Base-by-base conservation (phyloP, 2,797 vertebrate genomes). In the Scolopax bukidnonensis region DNA sequence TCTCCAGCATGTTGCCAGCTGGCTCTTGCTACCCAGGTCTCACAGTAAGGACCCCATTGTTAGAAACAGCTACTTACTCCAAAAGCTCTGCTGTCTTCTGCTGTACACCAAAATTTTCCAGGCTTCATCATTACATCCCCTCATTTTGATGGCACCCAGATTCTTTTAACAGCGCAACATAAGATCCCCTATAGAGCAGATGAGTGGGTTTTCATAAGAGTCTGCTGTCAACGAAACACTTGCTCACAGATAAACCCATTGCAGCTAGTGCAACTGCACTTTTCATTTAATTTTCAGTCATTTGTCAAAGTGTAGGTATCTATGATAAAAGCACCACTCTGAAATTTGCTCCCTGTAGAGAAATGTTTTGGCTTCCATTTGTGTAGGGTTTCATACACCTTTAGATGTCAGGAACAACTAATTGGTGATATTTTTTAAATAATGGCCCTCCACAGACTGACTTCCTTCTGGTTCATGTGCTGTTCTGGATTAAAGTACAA, bases 381-480 rank as follows among this genome's bases (percentile, higher is more conserved):
- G 6, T 21, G 12, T 33, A 65, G 45, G 48, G 30, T 69, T 91
- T 94, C 2, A 1, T 89, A 30, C 3, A 4, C 23, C 69, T 85
- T 41, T 43, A 25, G 2, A 57, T 74, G 36, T 63, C 57, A 71
- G 57, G 38, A 94, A n/a, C 59, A 87, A 83, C n/a, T 85, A 63
- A 76, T 40, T 32, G 18, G 38, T 76, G 73, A 32, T 93, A 53
- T 47, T 77, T 93, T 79, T 40, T 11, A 77, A 88, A 89, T 91
- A 89, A 83, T 28, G 17, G 41, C 79, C 24, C 61, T 89, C 63
- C 28, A 40, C 32, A 82, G 61, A 38, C 74, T 21, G n/a, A 41
- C n/a, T 75, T 61, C 53, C 50, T 84, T 54, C 84, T 59, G 14
- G 33, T 93, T 73, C 88, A 7, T 69, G 7, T 30, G 43, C 80